Evolutionary conservation across 2,113 vertebrate genomes (phyloP).

Genomic region (Neotoma lepida): DNA sequence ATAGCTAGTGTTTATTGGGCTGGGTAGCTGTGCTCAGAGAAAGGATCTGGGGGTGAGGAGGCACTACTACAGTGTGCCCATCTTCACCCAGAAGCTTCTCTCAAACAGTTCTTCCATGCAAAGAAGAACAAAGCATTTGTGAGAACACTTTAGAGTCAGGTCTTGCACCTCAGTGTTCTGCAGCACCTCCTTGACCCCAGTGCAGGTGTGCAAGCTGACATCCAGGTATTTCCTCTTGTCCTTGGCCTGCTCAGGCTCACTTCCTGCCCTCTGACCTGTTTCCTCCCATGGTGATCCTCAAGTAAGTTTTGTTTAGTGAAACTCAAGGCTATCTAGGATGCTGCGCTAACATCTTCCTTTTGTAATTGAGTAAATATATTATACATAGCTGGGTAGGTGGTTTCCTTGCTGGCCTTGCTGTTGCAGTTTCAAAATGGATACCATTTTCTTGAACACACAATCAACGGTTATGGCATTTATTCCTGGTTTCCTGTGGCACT

Average conservation of each 20-base stretch:
- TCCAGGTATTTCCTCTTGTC: background rate
- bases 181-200: accelerated
- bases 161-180: accelerated
- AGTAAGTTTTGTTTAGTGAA: slow-evolving; percentile 67
- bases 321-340: slow-evolving; percentile 62
- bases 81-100: background rate
- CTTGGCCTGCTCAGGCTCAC: background rate
- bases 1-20: background rate
- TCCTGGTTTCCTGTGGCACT: slow-evolving; percentile 78
- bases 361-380: slow-evolving; percentile 84
- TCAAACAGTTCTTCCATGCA: background rate
- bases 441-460: slow-evolving; percentile 77
- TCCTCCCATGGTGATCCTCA: background rate
- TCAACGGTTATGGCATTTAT: slow-evolving; percentile 77
- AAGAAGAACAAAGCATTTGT: accelerated
- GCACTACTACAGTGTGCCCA: accelerated
- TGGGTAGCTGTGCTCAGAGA: background rate
- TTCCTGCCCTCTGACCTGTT: background rate
- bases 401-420: slow-evolving; percentile 82
- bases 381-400: slow-evolving; percentile 81
- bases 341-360: slow-evolving; percentile 74
- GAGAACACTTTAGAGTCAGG: accelerated
- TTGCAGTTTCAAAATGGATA: slow-evolving; percentile 77
- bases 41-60: background rate
- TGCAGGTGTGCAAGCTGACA: background rate